A percentile compares a stretch with the other conserved stretches of the same genome.
phyloP scores from a whole-genome alignment of 2,797 vertebrate genomes.

The Streptopelia turtur region DNA sequence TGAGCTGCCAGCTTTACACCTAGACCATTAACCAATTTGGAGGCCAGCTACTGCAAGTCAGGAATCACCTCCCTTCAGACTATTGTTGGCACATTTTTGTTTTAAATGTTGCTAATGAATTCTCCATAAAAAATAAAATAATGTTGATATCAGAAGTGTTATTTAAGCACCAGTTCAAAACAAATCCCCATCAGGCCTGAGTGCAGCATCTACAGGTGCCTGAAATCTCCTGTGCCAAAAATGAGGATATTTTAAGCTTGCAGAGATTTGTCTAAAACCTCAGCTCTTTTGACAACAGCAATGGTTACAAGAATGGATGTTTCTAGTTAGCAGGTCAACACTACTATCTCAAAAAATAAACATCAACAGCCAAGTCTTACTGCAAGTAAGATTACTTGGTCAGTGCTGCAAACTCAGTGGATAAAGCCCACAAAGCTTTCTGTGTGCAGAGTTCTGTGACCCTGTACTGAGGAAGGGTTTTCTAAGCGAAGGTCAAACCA shows the following conservation, averaged over 20 bases:
- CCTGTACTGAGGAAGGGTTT: accelerated
- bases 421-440: background rate
- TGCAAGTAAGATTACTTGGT: too few relatives aligned
- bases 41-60: background rate
- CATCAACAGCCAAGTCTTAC: background rate
- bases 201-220: background rate
- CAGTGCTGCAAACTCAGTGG: background rate
- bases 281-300: background rate
- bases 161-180: background rate
- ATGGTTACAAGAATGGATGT: background rate
- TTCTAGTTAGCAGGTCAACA: background rate
- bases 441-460: background rate
- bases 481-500: background rate
- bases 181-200: background rate
- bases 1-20: slow-evolving; percentile 19
- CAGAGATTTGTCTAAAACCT: background rate
- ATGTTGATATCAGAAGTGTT: background rate
- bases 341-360: background rate
- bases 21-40: background rate
- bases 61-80: background rate
- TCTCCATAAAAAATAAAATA: background rate
- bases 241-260: background rate
- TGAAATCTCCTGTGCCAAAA: background rate
- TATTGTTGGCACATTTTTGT: accelerated
- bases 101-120: background rate